Percentiles rank a stretch among this genome's conserved stretches.
phyloP scores from a whole-genome alignment of 1,140 invertebrate genomes.

The Maconellicoccus hirsutus region DNA sequence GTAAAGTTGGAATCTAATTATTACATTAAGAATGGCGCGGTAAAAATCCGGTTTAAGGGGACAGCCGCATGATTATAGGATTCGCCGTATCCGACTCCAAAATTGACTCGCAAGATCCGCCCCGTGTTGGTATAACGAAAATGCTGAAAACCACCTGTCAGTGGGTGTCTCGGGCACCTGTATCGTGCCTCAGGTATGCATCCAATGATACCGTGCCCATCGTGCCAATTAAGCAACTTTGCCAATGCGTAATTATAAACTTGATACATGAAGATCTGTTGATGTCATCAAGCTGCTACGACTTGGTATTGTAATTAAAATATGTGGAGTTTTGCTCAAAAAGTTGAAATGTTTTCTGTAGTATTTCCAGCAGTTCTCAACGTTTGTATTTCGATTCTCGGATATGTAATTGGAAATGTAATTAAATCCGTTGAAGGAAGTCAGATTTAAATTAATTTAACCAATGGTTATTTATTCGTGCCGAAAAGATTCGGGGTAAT shows the following conservation, averaged over 20 bases:
- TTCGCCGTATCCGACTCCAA: slow-evolving; percentile 2
- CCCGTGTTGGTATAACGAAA: slow-evolving; percentile 7
- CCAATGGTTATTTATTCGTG: not conserved
- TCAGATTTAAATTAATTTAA: not conserved
- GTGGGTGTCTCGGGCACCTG: slow-evolving; percentile 1
- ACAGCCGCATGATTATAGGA: slow-evolving; percentile 3
- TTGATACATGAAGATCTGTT: not conserved
- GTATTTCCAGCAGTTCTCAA: not conserved
- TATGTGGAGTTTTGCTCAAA: not conserved
- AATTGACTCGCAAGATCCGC: not conserved
- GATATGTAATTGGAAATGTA: not conserved
- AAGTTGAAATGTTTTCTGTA: no score
- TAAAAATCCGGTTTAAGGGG: not conserved
- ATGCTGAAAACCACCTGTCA: slow-evolving; percentile 2
- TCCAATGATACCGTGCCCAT: not conserved
- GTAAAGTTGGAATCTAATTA: slow-evolving; percentile 3
- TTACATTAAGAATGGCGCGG: not conserved
- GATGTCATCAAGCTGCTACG: no score
- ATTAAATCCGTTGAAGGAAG: not conserved
- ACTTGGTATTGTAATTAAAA: not conserved
- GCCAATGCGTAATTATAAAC: not conserved
- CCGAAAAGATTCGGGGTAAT: not conserved
- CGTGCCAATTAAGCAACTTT: not conserved
- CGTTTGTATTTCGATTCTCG: not conserved
- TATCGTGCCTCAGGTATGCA: not conserved